A percentile compares a stretch with the other conserved stretches of the same genome.
phyloP scores from a whole-genome alignment of 2,888 invertebrate species.

The Tetanocera ferruginea region DNA sequence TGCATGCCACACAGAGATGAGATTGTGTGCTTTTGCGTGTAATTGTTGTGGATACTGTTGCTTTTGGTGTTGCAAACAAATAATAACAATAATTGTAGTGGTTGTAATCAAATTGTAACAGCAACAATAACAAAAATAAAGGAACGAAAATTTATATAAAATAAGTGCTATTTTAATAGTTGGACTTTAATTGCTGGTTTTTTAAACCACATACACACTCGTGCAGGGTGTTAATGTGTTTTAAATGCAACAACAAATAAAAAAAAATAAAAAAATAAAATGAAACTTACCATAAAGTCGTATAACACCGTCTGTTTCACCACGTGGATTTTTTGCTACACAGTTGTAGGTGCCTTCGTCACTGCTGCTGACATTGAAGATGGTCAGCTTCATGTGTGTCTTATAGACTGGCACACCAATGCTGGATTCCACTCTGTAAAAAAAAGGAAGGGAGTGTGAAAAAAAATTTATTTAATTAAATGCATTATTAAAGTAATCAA shows the following conservation, averaged over 20 bases:
- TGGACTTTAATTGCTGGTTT: not conserved
- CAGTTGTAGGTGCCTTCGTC: conserved; percentile 93
- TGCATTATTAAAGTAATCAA: not conserved
- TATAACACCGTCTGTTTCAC: conserved; percentile 91
- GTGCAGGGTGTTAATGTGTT: not conserved
- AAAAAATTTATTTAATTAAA: conserved; percentile 5
- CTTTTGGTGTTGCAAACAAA: not conserved
- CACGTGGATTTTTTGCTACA: conserved; percentile 86
- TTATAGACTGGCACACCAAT: conserved; percentile 82
- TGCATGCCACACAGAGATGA: conserved; percentile 4
- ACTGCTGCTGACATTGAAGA: conserved; percentile 80
- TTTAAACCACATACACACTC: not conserved
- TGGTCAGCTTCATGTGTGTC: conserved; percentile 88
- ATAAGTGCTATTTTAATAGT: not conserved
- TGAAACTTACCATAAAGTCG: conserved; percentile 84
- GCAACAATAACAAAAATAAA: not conserved
- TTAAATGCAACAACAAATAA: not conserved
- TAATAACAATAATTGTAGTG: not conserved
- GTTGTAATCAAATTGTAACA: not conserved
- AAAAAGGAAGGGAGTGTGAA: not conserved
- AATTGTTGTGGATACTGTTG: not conserved
- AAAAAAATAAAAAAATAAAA: not conserved
- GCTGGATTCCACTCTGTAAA: conserved; percentile 74
- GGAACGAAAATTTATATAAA: not conserved
- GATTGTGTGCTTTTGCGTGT: not conserved